Conservation (phyloP, 2,113 vertebrate genomes). For the Aldabrachelys gigantea region DNA sequence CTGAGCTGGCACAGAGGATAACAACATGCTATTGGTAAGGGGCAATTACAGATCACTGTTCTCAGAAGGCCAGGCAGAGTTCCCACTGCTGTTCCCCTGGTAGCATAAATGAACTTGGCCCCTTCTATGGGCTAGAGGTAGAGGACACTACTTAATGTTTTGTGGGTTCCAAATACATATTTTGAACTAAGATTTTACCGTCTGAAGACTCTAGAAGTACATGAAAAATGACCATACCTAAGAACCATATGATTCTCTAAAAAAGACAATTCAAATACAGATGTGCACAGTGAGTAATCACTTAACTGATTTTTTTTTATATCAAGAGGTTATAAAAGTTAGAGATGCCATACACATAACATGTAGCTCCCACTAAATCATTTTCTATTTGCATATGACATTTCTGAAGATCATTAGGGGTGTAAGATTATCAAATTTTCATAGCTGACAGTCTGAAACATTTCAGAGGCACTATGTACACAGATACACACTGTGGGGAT, state of each 20-base stretch:
- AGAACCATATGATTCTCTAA: not conserved
- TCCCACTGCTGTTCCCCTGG: not conserved
- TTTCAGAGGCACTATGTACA: not conserved
- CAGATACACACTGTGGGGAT: not conserved
- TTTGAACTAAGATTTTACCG: not conserved
- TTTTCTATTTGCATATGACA: not conserved
- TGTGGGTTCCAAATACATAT: not conserved
- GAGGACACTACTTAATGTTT: not conserved
- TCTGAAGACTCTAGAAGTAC: not conserved
- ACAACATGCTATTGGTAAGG: not conserved
- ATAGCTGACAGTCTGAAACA: not conserved
- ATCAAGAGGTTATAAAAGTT: not conserved
- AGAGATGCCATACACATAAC: not conserved
- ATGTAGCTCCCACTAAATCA: not conserved
- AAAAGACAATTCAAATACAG: not conserved
- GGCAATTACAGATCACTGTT: not conserved
- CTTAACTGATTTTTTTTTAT: not conserved
- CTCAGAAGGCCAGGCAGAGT: not conserved
- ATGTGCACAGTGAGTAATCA: not conserved
- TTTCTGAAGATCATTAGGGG: conserved; percentile 12
- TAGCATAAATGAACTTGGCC: not conserved
- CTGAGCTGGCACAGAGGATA: not conserved
- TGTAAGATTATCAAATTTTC: not conserved
- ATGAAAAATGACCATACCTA: rapidly evolving
- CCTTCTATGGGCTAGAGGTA: not conserved